Evolutionary conservation across 1,140 invertebrate genomes (phyloP).

Genomic region (Calliphora vicina): DNA sequence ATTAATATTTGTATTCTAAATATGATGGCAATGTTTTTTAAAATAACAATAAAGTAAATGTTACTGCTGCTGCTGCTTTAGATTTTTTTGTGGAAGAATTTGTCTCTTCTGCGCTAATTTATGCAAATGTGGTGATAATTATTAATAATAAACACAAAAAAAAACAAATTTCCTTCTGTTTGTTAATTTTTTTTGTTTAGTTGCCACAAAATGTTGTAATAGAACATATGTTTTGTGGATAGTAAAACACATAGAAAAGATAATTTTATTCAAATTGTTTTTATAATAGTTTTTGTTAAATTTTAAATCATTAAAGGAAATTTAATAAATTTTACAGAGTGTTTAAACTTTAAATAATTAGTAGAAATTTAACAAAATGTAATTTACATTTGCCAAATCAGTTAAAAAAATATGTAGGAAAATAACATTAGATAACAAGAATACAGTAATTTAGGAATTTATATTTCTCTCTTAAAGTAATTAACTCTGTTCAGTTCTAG

Average conservation of each 20-base stretch:
- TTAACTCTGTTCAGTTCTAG: too few species aligned
- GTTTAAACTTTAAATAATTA: too few species aligned
- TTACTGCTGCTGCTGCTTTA: not conserved
- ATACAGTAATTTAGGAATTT: too few species aligned
- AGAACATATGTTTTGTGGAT: not conserved
- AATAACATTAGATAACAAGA: too few species aligned
- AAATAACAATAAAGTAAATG: not conserved
- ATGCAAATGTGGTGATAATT: constrained; percentile 31
- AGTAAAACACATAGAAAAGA: not conserved
- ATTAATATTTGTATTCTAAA: not conserved
- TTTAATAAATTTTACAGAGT: too few species aligned
- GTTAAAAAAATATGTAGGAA: too few species aligned
- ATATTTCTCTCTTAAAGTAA: too few species aligned
- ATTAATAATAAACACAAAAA: not conserved
- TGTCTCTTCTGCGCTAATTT: constrained; percentile 20
- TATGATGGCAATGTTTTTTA: not conserved
- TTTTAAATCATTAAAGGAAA: not conserved
- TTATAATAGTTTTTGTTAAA: not conserved
- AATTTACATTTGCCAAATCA: too few species aligned
- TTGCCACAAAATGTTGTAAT: not conserved
- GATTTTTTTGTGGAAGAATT: not conserved
- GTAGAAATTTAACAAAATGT: too few species aligned
- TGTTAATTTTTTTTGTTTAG: not conserved
- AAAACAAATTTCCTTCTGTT: not conserved
- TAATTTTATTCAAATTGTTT: not conserved